Conservation (phyloP, 2,888 invertebrate genomes). For the Athetis lepigone region DNA sequence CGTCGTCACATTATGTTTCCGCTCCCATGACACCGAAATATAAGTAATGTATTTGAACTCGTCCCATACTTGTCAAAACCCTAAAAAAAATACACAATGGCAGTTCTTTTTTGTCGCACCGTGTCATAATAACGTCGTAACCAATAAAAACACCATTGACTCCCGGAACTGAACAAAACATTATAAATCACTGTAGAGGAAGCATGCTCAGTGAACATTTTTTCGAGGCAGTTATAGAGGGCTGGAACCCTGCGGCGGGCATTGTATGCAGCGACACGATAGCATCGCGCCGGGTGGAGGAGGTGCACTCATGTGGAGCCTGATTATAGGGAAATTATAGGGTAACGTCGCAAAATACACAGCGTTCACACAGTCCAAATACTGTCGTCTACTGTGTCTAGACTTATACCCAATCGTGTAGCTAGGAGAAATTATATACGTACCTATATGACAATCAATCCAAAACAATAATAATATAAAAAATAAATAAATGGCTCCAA, state of each 20-base stretch:
- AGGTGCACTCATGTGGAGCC: slow-evolving; percentile 43
- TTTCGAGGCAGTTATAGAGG: slow-evolving; percentile 61
- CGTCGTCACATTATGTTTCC: slow-evolving; percentile 29
- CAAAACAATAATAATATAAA: slow-evolving; percentile 7
- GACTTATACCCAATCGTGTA: slow-evolving; percentile 26
- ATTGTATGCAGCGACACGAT: slow-evolving; percentile 61
- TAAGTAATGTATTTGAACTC: slow-evolving; percentile 30
- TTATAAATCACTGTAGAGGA: slow-evolving; percentile 77
- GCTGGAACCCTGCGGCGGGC: slow-evolving; percentile 60
- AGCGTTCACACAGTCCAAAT: slow-evolving; percentile 15
- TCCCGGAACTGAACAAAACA: slow-evolving; percentile 83
- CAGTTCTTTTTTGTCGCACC: slow-evolving; percentile 67
- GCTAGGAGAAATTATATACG: slow-evolving; percentile 25
- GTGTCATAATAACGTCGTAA: slow-evolving; percentile 76
- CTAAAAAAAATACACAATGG: slow-evolving; percentile 65
- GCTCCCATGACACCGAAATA: slow-evolving; percentile 34
- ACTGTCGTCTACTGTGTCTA: slow-evolving; percentile 36
- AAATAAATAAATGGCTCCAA: slow-evolving; percentile 26
- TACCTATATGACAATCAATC: not conserved
- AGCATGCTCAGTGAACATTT: slow-evolving; percentile 63
- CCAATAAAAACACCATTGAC: slow-evolving; percentile 81
- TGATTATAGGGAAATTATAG: slow-evolving; percentile 53
- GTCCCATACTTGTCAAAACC: slow-evolving; percentile 58
- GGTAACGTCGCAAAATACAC: slow-evolving; percentile 24
- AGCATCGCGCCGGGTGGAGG: slow-evolving; percentile 56